These are phyloP conservation scores for Drosophila subsilvestris DNA, from an alignment of 2,888 invertebrate genomes.

Conservation along the genomic window DNA sequence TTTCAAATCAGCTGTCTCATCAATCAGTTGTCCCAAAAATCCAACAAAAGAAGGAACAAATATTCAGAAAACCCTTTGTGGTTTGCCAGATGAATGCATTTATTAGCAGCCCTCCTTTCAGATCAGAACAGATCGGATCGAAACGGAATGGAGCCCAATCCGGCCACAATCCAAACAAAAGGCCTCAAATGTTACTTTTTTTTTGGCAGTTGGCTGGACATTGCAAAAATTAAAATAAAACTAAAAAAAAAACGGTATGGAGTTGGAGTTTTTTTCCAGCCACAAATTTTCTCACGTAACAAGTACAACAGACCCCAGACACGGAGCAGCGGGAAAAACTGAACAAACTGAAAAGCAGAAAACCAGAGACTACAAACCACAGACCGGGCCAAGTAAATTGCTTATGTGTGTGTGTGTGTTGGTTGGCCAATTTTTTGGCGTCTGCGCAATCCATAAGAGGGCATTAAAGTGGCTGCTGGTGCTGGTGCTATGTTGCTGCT, in stretches of 20 bases:
- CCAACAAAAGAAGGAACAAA: slow-evolving; percentile 18
- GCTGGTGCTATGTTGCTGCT: slow-evolving; percentile 20
- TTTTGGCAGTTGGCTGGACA: slow-evolving; percentile 59
- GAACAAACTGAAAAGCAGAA: slow-evolving; percentile 24
- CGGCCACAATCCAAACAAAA: slow-evolving; percentile 25
- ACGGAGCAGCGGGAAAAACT: slow-evolving; percentile 33
- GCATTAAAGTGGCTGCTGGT: slow-evolving; percentile 52
- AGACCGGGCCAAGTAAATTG: slow-evolving; percentile 62
- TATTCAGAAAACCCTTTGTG: slow-evolving; percentile 54
- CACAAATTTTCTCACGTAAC: slow-evolving; percentile 76
- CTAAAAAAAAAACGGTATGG: slow-evolving; percentile 30
- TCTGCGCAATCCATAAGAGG: slow-evolving; percentile 77
- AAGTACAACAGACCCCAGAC: slow-evolving; percentile 59
- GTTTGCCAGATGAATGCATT: slow-evolving; percentile 59
- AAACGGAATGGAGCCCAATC: neutral
- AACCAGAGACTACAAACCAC: slow-evolving; percentile 18
- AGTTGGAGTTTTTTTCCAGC: slow-evolving; percentile 58
- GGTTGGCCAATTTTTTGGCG: slow-evolving; percentile 72
- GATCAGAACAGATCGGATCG: slow-evolving; percentile 9
- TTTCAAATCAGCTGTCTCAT: slow-evolving; percentile 32
- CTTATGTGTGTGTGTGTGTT: slow-evolving; percentile 34
- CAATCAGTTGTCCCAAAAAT: slow-evolving; percentile 34
- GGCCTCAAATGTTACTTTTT: slow-evolving; percentile 31
- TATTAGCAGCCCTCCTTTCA: slow-evolving; percentile 36
- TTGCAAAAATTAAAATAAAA: slow-evolving; percentile 38